Evolutionary conservation across 2,888 invertebrate species (phyloP).

Genomic region (Machimus atricapillus): DNA sequence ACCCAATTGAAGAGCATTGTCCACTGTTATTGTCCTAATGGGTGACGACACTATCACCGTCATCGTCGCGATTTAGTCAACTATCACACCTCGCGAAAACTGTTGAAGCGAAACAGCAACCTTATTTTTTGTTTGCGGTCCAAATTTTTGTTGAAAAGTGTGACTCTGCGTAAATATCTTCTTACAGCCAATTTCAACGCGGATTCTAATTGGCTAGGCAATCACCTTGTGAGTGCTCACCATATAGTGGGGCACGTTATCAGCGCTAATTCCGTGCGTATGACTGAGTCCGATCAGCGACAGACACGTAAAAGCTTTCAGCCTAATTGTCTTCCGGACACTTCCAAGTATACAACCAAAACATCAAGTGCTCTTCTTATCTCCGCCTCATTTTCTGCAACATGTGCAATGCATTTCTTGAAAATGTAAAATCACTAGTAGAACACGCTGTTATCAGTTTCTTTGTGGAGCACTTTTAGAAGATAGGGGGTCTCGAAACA

Average conservation of each 20-base stretch:
- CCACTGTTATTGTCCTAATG: background rate
- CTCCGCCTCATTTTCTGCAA: background rate
- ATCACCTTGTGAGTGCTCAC: background rate
- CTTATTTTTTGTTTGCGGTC: background rate
- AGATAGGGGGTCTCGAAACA: background rate
- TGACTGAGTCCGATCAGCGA: background rate
- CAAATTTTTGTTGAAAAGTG: slow-evolving; percentile 10
- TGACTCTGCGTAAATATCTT: slow-evolving; percentile 7
- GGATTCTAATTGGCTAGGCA: background rate
- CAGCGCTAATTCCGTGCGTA: background rate
- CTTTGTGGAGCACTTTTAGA: background rate
- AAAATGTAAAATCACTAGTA: background rate
- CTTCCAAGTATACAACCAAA: background rate
- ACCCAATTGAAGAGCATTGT: background rate
- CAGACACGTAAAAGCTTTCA: background rate
- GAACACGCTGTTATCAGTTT: background rate
- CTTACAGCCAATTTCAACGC: background rate
- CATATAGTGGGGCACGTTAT: background rate
- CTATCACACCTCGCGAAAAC: background rate
- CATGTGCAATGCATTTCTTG: background rate
- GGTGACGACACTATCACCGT: background rate
- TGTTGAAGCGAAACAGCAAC: background rate
- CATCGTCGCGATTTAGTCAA: background rate
- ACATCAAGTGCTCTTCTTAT: background rate
- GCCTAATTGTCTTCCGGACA: background rate